Conservation (phyloP, 2,113 vertebrate species). For the Aleadryas rufinucha region DNA sequence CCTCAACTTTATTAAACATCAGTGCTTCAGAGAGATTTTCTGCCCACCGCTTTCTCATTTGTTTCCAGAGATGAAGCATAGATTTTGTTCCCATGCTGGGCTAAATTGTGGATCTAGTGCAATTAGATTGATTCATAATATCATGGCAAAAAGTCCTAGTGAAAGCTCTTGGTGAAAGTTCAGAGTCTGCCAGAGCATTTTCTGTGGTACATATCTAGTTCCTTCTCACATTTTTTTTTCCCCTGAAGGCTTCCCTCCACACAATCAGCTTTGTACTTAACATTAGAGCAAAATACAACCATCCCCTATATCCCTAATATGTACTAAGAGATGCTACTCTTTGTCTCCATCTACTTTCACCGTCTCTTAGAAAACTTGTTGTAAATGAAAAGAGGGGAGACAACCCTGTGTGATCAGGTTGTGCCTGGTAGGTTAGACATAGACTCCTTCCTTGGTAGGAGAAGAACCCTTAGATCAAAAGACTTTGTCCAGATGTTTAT, state of each 20-base stretch:
- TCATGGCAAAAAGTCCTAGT: not conserved
- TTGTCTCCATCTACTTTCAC: not conserved
- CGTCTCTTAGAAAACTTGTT: not conserved
- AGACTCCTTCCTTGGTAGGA: rapidly evolving
- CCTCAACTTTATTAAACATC: not conserved
- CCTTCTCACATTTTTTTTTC: not conserved
- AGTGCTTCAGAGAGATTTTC: not conserved
- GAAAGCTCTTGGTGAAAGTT: not conserved
- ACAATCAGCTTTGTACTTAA: not conserved
- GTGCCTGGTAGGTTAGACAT: not conserved
- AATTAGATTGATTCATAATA: not conserved
- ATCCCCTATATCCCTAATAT: not conserved
- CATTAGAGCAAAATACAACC: not conserved
- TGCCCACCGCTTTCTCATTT: not conserved
- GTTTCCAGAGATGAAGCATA: not conserved
- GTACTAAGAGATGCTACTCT: not conserved
- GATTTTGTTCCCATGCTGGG: not conserved
- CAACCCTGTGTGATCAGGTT: rapidly evolving
- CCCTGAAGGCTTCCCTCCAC: not conserved
- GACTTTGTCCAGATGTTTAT: not conserved
- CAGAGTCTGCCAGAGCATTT: not conserved
- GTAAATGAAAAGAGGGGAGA: not conserved
- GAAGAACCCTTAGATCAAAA: not conserved
- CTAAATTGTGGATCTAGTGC: not conserved
- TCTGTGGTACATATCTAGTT: not conserved